Base-by-base conservation (phyloP, 1,140 invertebrate species). In the Plutomurus gul region DNA sequence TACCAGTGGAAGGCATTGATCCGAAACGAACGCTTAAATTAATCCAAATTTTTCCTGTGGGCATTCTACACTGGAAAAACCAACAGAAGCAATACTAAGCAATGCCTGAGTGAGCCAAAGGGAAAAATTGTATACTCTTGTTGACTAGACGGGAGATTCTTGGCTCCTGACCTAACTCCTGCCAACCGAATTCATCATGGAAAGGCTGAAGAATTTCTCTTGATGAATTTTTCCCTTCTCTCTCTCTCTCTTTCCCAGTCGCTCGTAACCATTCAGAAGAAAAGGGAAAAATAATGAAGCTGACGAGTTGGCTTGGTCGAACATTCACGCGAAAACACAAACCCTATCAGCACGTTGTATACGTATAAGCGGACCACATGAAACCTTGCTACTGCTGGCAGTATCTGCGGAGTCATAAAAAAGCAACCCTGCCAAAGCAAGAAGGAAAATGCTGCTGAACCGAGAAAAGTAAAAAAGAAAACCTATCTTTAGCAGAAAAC, bases 11-110 rank as follows among this genome's bases (percentile, higher is more conserved):
- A 65, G 56, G 56, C 56, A 65, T 65, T 65, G 30, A 65, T 65
- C 56, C 56, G 27, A 13, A 65, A 65, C 56, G 51, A 65, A 65
- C 56, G 56, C 56, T 65, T 65, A 65, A 65, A 65, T 65, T 65
- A 65, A 65, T 65, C 56, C 56, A 65, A 65, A 65, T 65, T 65
- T 65, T 65, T 65, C 56, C 56, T 65, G 27, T 65, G 56, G 56
- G 56, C 56, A 65, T 65, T 30, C 25, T 18, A 65, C 56, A 51
- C 47, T 22, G 18, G 6, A 3, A 51, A 51, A 51, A 51, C 18
- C 20, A 1, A 16, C 18, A 33, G 56, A 36, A 65, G 36, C n/a
- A n/a, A n/a, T n/a, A n/a, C n/a, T n/a, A n/a, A n/a, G n/a, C n/a
- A n/a, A n/a, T n/a, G n/a, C n/a, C n/a, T n/a, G n/a, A 65, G 16